These are phyloP conservation scores for Coptodon bakossiorum DNA, from an alignment of 2,113 vertebrate genomes.

Conservation along the genomic window DNA sequence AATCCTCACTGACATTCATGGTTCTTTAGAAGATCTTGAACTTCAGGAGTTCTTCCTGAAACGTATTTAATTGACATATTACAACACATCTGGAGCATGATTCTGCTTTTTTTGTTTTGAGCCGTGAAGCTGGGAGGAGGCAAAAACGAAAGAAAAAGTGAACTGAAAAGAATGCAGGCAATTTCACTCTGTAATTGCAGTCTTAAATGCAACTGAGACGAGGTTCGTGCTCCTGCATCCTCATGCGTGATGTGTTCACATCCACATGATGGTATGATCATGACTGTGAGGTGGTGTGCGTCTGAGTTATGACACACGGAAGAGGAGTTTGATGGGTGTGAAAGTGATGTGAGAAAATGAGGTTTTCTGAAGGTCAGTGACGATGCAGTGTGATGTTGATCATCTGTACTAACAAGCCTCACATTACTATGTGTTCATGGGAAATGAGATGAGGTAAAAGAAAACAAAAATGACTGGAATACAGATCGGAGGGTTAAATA, in stretches of 20 bases:
- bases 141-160: not conserved
- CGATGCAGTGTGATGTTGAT: not conserved
- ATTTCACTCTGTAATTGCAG: not conserved
- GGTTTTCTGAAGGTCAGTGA: not conserved
- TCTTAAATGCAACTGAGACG: not conserved
- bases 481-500: not conserved
- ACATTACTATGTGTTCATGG: not conserved
- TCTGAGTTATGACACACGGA: not conserved
- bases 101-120: constrained; percentile 9
- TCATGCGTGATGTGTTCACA: constrained; percentile 1
- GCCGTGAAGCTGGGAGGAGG: constrained; percentile 28
- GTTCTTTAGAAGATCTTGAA: constrained; percentile 13
- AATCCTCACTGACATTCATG: constrained; percentile 15
- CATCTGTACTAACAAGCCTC: not conserved
- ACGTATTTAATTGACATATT: constrained; percentile 14
- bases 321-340: not conserved
- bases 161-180: constrained; percentile 10
- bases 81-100: constrained; percentile 36
- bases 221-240: constrained; percentile 7
- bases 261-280: not conserved
- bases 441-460: not conserved
- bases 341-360: not conserved
- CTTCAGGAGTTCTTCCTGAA: constrained; percentile 34
- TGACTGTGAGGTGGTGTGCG: not conserved
- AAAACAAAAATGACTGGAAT: not conserved